Base-by-base conservation (phyloP, 2,113 vertebrate species). In the Cyanoramphus novaezelandiae region DNA sequence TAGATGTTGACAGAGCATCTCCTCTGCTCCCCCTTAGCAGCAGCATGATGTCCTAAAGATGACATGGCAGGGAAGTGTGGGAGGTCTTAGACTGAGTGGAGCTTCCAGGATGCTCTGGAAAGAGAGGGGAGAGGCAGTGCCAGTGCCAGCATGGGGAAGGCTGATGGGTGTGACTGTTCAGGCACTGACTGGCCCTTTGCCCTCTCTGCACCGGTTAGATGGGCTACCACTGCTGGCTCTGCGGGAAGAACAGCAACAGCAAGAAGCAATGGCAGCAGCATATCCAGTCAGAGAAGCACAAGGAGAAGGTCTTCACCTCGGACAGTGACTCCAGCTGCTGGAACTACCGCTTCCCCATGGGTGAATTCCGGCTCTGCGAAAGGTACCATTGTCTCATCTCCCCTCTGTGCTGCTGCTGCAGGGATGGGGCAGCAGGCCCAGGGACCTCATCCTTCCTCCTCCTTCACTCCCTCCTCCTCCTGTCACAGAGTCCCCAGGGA, bases 261-360 rank as follows among this genome's bases (percentile, higher is more conserved):
- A 98, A 99, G 97, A 99, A 99, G 41, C 99, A 99, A 97, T 99
- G 99, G 99, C 98, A 99, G 97, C 98, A 98, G 97, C 99, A 99
- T 96, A 98, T 99, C 97, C 98, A 99, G 88, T 98, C 99, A 0
- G 99, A 99, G 97, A 99, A 99, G 88, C 99, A 99, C 98, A 99
- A 99, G 95, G 99, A 99, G 93, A 98, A 99, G 60, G 98, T 99
- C 86, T 99, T 99, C 97, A 99, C 98, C 37, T 99, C 99, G 1
- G 99, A 99, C 44, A 99, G 98, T 44, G 99, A 99, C 14, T 97
- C 98, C 84, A 98, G 98, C 62, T 98, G 97, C 90, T 99, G 99
- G 99, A 98, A 88, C 89, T 98, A 98, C 96, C 99, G 99, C 62
- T 99, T 99, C 95, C 99, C 99, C 29, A 99, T 99, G 84, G 98